Evolutionary conservation across 2,888 invertebrate genomes (phyloP), one percentile per base, ranked within the genome.

Genomic region (Torymus auratus): DNA sequence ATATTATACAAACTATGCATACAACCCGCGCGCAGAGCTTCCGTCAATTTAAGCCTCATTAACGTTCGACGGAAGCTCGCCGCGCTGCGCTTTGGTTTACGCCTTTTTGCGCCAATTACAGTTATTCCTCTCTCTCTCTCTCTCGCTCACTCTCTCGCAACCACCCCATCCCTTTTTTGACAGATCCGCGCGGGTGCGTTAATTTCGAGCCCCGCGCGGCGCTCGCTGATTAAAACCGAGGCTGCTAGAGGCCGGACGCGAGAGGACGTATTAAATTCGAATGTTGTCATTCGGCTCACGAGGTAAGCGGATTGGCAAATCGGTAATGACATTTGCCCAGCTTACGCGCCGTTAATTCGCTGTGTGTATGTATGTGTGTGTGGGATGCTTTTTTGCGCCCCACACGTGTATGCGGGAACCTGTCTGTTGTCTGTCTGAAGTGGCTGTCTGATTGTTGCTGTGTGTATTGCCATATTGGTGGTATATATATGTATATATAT

Each of bases 31-130:
- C n/a, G 70, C 23, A 20, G 41, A 65, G 28, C 72, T 61, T 56
- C 41, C 61, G 55, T 71, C 60, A 67, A 78, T 67, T 73, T 61
- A 28, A 65, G 65, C 71, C 78, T 78, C 71, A 78, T 78, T 78
- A 78, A 78, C 58, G 41, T 28, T 28, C 3, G 28, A 28, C 13
- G 53, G 56, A 23, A 62, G 62, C 17, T 41, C 52, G 53, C 52
- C 41, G 56, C 50, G 65, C n/a, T 10, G 14, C 7, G 4, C 17
- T 28, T 58, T 20, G 28, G 10, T 20, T 61, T 53, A 53, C 68
- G 68, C 53, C 62, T 77, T 71, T 77, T 64, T 15, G 64, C 70
- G 28, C 69, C 76, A 71, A 77, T 77, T 58, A 62, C 69, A 55
- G 69, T 55, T 64, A 60, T 50, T 55, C n/a, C 41, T 41, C 20